These are phyloP conservation scores for Serinus canaria DNA, from an alignment of 2,113 vertebrate genomes.

Conservation along the genomic window DNA sequence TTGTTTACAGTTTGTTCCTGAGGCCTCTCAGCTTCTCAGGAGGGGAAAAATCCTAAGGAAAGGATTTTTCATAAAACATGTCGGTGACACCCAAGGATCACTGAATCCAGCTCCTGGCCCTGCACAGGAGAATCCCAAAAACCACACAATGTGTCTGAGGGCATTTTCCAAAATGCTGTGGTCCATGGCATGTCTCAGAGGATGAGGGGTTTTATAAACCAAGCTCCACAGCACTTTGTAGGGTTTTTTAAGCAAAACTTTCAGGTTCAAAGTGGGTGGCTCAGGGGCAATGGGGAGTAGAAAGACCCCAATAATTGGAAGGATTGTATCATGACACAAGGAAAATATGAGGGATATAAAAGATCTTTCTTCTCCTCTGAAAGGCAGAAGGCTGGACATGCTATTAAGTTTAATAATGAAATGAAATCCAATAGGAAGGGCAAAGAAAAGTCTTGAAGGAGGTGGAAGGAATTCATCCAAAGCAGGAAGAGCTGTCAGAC, in stretches of 20 bases:
- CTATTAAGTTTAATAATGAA: neutral
- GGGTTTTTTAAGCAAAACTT: neutral
- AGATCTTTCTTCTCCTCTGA: neutral
- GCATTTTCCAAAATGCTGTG: neutral
- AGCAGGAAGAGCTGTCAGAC: neutral
- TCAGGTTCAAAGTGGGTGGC: neutral
- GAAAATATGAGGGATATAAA: neutral
- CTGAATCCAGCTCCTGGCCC: no score
- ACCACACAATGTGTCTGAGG: neutral
- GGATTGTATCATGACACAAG: neutral
- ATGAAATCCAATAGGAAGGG: neutral
- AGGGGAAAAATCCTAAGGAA: no score
- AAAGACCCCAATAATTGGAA: accelerated
- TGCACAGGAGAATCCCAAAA: neutral
- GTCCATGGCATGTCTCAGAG: neutral
- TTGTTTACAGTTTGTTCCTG: no score
- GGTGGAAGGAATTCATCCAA: neutral
- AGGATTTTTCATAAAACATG: no score
- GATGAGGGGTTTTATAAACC: neutral
- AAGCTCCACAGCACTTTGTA: neutral
- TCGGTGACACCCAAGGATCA: neutral
- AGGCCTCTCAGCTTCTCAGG: no score
- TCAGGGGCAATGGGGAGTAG: neutral
- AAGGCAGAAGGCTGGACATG: neutral
- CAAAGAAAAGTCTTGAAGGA: neutral